Evolutionary conservation across 1,140 invertebrate species (phyloP), one percentile per base, ranked within the genome.

Genomic region (Caenorhabditis brenneri): DNA sequence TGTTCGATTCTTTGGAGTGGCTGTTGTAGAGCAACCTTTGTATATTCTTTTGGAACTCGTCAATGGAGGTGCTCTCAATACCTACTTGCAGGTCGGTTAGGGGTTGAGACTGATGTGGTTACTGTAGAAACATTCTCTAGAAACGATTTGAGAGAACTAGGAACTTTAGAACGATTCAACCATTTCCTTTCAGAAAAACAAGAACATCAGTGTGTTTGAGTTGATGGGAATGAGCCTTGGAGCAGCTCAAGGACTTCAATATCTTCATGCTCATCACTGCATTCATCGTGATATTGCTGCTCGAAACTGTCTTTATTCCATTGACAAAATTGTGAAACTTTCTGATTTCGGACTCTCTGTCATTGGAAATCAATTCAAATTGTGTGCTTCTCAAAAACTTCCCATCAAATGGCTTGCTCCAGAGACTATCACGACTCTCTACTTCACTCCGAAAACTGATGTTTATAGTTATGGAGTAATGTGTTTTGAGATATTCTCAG

Each of bases 241-340:
- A 65, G 27, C 58, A 24, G 58, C 33, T 27, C 6, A 27, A 29
- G 58, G 58, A 24, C 58, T 65, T 12, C 9, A 12, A 29, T 65
- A 65, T 29, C n/a, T 51, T 15, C 48, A 51, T 19, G 12, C 10
- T 4, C 6, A 51, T n/a, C 10, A 65, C 12, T 29, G 27, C 27
- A 36, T 31, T 29, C 31, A 65, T 65, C 58, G 31, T 22, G 96
- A 97, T 93, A 93, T 98, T 88, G 96, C 96, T 33, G 96, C 96
- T n/a, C 93, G 96, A 89, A 98, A 98, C 92, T 87, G 86, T 65
- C 84, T 87, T 19, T 86, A 83, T 42, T 60, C 31, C 27, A 49
- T 86, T 15, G 48, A 79, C n/a, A 22, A 39, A 15, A 42, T 42
- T 12, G 51, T 88, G 0, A 88, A 88, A 65, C 88, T 88, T 46